These are phyloP conservation scores for Actinemys pallida DNA, from an alignment of 2,113 vertebrate species.

Conservation along the genomic window DNA sequence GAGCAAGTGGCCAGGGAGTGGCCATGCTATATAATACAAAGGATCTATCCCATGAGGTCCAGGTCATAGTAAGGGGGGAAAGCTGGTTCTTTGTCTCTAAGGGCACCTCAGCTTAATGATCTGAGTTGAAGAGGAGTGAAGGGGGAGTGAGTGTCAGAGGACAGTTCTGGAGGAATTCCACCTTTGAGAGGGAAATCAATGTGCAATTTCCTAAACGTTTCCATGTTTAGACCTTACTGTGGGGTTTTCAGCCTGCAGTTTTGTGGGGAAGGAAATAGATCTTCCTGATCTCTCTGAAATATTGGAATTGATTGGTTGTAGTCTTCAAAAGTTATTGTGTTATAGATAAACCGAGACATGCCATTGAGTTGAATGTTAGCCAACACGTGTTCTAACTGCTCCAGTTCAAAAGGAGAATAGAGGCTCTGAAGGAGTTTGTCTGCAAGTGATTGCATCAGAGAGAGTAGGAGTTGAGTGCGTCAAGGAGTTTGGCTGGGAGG, in stretches of 20 bases:
- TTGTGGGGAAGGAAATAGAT: too few relatives aligned
- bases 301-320: too few relatives aligned
- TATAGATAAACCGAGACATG: too few relatives aligned
- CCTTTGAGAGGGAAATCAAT: constrained; percentile 3
- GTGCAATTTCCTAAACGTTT: constrained; percentile 50
- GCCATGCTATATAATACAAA: neutral
- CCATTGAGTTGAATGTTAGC: too few relatives aligned
- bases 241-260: too few relatives aligned
- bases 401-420: neutral
- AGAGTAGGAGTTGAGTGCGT: neutral
- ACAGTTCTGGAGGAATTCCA: neutral
- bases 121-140: too few relatives aligned
- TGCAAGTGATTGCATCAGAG: accelerated
- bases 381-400: neutral
- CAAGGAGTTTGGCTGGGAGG: neutral
- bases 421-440: neutral
- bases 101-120: neutral
- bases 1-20: neutral
- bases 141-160: too few relatives aligned
- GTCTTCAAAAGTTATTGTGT: too few relatives aligned
- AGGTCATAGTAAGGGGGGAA: neutral
- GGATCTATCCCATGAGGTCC: neutral
- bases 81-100: neutral
- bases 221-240: neutral
- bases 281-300: too few relatives aligned